Conservation (phyloP, 2,113 vertebrate species). For the Callipepla squamata region DNA sequence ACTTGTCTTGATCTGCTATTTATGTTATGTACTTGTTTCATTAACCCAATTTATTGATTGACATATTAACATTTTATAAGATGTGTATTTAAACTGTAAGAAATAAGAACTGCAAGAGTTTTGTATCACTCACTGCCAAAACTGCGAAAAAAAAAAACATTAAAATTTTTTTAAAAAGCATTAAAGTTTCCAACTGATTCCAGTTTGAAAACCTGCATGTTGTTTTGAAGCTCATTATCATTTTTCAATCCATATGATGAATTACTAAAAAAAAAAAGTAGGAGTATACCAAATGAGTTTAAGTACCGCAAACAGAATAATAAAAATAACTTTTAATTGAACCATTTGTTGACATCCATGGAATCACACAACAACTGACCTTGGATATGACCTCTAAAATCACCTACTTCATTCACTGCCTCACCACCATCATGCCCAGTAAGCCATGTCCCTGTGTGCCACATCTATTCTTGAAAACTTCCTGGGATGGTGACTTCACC, state of each 20-base stretch:
- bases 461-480: no score
- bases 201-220: background rate
- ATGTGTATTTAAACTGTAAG: background rate
- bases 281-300: constrained; percentile 14
- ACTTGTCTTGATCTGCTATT: background rate
- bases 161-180: background rate
- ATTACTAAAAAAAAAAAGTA: background rate
- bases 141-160: background rate
- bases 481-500: no score
- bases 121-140: background rate
- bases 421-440: no score
- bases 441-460: no score
- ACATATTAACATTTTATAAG: background rate
- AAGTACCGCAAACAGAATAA: background rate
- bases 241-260: constrained; percentile 28
- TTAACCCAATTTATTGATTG: background rate
- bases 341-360: background rate
- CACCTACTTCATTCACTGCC: no score
- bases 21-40: background rate
- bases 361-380: no score
- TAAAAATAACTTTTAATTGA: constrained; percentile 39
- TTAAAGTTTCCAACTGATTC: background rate
- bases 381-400: no score
- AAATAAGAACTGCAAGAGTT: background rate
- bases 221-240: constrained; percentile 5